Percentiles rank a stretch among this genome's conserved stretches.
Evolutionary conservation across 2,113 vertebrate species (phyloP).

Genomic region (Emydocephalus ijimae): DNA sequence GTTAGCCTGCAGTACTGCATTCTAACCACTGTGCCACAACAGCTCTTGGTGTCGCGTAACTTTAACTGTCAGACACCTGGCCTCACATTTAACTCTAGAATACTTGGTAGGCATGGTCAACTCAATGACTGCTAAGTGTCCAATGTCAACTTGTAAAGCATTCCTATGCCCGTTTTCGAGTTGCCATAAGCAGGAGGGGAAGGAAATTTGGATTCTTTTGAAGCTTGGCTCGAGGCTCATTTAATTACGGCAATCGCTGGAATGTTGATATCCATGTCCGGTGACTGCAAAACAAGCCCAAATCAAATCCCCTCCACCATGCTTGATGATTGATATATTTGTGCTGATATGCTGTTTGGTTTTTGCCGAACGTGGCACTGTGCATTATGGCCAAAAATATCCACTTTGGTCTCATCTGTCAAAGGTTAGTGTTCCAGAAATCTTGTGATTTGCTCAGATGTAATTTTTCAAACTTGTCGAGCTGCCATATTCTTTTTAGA

Average conservation of each 20-base stretch:
- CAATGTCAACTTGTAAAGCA: too few species aligned
- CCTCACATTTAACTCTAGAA: neutral
- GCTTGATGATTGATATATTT: neutral
- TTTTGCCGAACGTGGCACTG: neutral
- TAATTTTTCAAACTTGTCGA: neutral
- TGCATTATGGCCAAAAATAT: neutral
- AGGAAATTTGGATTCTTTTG: too few species aligned
- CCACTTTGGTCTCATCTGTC: neutral
- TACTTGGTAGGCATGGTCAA: neutral
- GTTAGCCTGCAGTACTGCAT: too few species aligned
- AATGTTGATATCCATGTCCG: neutral
- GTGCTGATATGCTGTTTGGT: neutral
- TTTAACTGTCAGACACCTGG: neutral
- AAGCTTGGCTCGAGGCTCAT: too few species aligned
- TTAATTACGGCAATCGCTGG: too few species aligned
- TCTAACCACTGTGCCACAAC: too few species aligned
- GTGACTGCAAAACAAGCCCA: neutral
- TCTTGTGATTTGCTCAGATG: neutral
- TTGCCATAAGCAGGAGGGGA: too few species aligned
- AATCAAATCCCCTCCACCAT: neutral
- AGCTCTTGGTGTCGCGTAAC: neutral
- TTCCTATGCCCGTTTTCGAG: too few species aligned
- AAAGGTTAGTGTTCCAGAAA: neutral
- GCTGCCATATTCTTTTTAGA: neutral
- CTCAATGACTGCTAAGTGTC: neutral